These are phyloP conservation scores for Pterostichus niger DNA, from an alignment of 2,888 invertebrate genomes.

Conservation along the genomic window DNA sequence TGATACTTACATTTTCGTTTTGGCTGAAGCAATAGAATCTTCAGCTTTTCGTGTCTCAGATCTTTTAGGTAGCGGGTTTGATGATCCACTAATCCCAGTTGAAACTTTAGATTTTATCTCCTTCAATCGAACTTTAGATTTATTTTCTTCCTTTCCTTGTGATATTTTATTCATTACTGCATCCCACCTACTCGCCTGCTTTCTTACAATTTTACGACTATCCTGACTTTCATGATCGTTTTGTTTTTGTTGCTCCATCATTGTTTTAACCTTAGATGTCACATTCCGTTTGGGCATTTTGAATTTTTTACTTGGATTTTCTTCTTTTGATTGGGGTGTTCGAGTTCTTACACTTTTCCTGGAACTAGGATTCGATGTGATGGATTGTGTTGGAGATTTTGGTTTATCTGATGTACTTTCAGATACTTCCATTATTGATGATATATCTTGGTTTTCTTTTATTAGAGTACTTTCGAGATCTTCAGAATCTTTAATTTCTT, in stretches of 20 bases:
- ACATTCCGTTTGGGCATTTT: conserved; percentile 90
- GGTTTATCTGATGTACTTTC: conserved; percentile 70
- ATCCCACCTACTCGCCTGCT: conserved; percentile 87
- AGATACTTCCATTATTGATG: conserved; percentile 34
- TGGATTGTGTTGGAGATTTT: conserved; percentile 73
- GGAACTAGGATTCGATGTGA: conserved; percentile 71
- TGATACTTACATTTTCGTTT: conserved; percentile 78
- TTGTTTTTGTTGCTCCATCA: conserved; percentile 82
- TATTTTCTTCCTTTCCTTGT: conserved; percentile 84
- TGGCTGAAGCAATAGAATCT: conserved; percentile 71
- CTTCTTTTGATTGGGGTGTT: conserved; percentile 74
- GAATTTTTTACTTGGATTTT: conserved; percentile 83
- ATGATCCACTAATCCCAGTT: conserved; percentile 78
- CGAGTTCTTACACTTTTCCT: conserved; percentile 69
- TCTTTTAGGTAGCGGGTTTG: conserved; percentile 67
- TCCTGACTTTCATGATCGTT: conserved; percentile 79
- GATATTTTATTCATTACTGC: conserved; percentile 91
- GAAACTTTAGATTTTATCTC: conserved; percentile 93
- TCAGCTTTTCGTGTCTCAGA: conserved; percentile 64
- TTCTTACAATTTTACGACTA: conserved; percentile 81
- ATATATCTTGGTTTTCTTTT: conserved; percentile 41
- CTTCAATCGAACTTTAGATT: conserved; percentile 86
- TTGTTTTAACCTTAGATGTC: conserved; percentile 87
- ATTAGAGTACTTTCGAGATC: conserved; percentile 57
- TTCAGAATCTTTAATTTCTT: conserved; percentile 71